Evolutionary conservation across 1,140 invertebrate species (phyloP).

Genomic region (Meloidogyne hapla): DNA sequence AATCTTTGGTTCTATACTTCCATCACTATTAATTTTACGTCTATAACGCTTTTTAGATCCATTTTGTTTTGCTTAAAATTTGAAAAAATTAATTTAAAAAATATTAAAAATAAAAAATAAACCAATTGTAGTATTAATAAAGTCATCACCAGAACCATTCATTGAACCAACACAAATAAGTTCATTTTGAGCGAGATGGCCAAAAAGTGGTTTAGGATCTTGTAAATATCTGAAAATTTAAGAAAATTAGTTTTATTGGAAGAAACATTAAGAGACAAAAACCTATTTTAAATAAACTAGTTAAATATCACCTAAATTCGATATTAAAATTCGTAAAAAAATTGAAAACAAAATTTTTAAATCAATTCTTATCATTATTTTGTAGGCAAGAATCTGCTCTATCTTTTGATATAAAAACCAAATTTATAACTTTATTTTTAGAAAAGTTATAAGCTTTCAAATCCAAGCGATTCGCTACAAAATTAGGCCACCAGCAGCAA

Average conservation of each 20-base stretch:
- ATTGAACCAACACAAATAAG: neutral
- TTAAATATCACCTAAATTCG: too few species aligned
- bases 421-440: neutral
- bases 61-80: slow-evolving; percentile 3
- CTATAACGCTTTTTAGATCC: neutral
- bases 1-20: neutral
- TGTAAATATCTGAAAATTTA: neutral
- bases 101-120: neutral
- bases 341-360: too few species aligned
- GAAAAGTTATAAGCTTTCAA: neutral
- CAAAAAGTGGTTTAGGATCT: slow-evolving; percentile 1
- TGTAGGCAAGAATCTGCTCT: neutral
- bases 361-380: neutral
- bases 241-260: too few species aligned
- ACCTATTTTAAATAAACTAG: too few species aligned
- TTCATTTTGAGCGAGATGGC: neutral
- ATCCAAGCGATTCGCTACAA: neutral
- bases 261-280: too few species aligned
- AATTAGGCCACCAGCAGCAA: too few species aligned
- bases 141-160: neutral
- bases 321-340: too few species aligned
- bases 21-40: neutral
- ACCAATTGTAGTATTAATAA: neutral
- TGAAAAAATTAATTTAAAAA: neutral
- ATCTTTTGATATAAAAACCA: neutral